phyloP scores from a whole-genome alignment of 2,888 invertebrate species.

The Erpobdella octoculata region DNA sequence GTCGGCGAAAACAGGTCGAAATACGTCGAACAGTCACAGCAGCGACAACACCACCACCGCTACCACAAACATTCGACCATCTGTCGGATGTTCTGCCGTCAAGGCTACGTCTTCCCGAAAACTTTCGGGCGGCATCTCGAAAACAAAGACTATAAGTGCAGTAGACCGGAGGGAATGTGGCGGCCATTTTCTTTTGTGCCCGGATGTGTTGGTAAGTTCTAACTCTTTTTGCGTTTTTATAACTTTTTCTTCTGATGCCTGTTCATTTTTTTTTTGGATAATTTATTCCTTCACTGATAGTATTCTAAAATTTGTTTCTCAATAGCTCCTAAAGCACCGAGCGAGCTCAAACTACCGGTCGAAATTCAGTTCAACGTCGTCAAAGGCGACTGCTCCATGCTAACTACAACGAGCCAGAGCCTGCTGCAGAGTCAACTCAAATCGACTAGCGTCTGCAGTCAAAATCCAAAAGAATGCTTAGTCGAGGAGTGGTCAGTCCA shows the following conservation, averaged over 20 bases:
- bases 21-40: not conserved
- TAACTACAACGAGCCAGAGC: not conserved
- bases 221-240: not conserved
- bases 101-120: not conserved
- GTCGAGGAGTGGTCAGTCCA: not conserved
- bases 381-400: slow-evolving; percentile 4
- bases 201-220: slow-evolving; percentile 7
- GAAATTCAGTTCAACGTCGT: slow-evolving; percentile 10
- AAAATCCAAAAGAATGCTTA: not conserved
- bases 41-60: not conserved
- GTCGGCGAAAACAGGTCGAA: not conserved
- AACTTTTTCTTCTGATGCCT: no score
- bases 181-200: slow-evolving; percentile 10
- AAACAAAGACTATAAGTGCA: slow-evolving; percentile 14
- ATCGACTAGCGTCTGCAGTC: not conserved
- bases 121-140: slow-evolving; percentile 12
- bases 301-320: not conserved
- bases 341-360: slow-evolving; percentile 10
- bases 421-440: not conserved
- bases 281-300: no score
- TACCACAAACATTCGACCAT: not conserved
- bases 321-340: slow-evolving; percentile 5
- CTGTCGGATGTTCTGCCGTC: not conserved
- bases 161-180: slow-evolving; percentile 11
- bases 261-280: no score